Evolutionary conservation across 1,140 invertebrate species (phyloP), one percentile per base, ranked within the genome.

Genomic region (Zaprionus kolodkinae): DNA sequence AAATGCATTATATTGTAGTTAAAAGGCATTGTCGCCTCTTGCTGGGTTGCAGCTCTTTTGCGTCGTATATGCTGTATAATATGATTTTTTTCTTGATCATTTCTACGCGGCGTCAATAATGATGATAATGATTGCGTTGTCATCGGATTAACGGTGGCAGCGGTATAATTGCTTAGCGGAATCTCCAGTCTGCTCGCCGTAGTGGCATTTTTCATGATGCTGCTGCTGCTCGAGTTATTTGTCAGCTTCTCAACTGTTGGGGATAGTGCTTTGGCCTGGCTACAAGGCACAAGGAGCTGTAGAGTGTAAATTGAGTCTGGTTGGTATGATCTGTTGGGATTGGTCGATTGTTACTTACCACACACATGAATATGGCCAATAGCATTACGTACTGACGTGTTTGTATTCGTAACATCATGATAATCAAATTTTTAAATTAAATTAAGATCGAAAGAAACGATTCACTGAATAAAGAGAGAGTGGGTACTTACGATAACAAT

Each of bases 1-100:
- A 48, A 2, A 35, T 75, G 76, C 11, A 38, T 30, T n/a, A 71
- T 69, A 25, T 65, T 10, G 11, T 65, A 74, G 60, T 69, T 61
- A 30, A 61, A 69, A 13, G 65, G 76, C 45, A 77, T 33, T 25
- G 12, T 9, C 9, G 40, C 27, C 4, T 30, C 27, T 6, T 0
- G 1, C 0, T 30, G 1, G 27, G 3, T 1, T 30, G 6, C 27
- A 0, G 27, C 17, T 27, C 67, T 63, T 9, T 40, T 57, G 13
- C 70, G 70, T 6, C 11, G n/a, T n/a, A 72, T 60, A n/a, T 50
- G 70, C 3, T 30, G 3, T 2, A 30, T 6, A 30, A 3, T 30
- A 30, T 30, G 1, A 1, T 3, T 30, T 30, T 30, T 6, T 6
- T 5, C 27, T 30, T 21, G 21, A 21, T 21, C 21, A 21, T 21